Evolutionary conservation across 2,797 vertebrate genomes (phyloP).

Genomic region (Parotocinclus haroldoi): DNA sequence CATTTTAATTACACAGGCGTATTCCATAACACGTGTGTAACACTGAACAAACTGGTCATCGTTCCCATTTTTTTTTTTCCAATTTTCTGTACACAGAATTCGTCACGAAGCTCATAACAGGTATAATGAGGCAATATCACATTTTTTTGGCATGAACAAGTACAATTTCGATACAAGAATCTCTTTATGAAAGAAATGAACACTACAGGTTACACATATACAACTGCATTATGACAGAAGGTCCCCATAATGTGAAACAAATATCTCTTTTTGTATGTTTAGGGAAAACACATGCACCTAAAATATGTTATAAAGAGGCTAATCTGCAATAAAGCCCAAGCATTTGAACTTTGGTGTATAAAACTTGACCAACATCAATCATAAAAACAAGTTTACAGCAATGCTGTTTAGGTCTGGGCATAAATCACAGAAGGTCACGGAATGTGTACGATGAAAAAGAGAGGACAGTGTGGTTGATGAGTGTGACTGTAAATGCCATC

Average conservation of each 20-base stretch:
- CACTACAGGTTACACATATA: constrained; percentile 9
- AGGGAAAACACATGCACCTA: constrained; percentile 20
- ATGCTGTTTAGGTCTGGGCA: no score
- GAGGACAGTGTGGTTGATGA: no score
- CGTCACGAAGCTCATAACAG: constrained; percentile 21
- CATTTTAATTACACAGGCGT: constrained; percentile 5
- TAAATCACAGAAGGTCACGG: no score
- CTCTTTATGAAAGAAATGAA: not conserved
- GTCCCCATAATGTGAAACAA: constrained; percentile 7
- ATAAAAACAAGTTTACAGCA: not conserved
- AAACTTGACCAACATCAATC: not conserved
- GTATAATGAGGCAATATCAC: constrained; percentile 12
- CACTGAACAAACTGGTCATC: not conserved
- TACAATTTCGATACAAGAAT: constrained; percentile 51
- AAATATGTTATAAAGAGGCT: not conserved
- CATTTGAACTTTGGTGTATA: constrained; percentile 9
- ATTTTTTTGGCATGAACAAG: constrained; percentile 19
- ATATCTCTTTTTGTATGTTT: not conserved
- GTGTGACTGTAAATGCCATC: no score
- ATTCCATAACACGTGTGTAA: not conserved
- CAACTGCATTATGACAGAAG: constrained; percentile 21
- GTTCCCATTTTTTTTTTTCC: not conserved
- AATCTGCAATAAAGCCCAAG: not conserved
- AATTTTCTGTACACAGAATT: constrained; percentile 3
- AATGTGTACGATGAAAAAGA: no score